A percentile compares a stretch with the other conserved stretches of the same genome.
Evolutionary conservation across 2,888 invertebrate genomes (phyloP).

Genomic region (Andricus curvator): DNA sequence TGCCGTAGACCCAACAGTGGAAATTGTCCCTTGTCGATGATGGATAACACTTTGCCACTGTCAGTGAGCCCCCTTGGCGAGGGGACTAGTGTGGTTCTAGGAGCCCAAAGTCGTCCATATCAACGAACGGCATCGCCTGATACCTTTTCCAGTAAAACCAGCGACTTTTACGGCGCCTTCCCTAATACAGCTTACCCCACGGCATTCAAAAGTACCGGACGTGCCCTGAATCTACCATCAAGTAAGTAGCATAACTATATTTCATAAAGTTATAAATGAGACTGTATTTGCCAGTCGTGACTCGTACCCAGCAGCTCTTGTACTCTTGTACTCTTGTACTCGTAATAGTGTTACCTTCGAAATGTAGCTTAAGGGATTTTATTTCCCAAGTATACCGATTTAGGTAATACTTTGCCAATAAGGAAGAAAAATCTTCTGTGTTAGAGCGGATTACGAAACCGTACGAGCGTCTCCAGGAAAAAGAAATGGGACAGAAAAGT

Average conservation of each 20-base stretch:
- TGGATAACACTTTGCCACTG: slow-evolving; percentile 58
- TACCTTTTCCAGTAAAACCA: slow-evolving; percentile 63
- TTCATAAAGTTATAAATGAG: slow-evolving; percentile 25
- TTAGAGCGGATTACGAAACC: slow-evolving; percentile 30
- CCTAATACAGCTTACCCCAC: slow-evolving; percentile 61
- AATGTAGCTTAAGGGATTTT: slow-evolving; percentile 33
- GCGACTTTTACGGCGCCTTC: slow-evolving; percentile 62
- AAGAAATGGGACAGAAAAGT: background rate
- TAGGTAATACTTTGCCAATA: slow-evolving; percentile 38
- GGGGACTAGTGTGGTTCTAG: slow-evolving; percentile 50
- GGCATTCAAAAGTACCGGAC: slow-evolving; percentile 62
- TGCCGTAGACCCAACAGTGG: slow-evolving; percentile 79
- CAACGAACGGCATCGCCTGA: slow-evolving; percentile 63
- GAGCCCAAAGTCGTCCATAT: slow-evolving; percentile 59
- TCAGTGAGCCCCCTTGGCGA: slow-evolving; percentile 62
- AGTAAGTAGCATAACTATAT: slow-evolving; percentile 56
- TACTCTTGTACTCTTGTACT: background rate
- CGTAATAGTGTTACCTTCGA: slow-evolving; percentile 6
- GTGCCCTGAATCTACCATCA: slow-evolving; percentile 61
- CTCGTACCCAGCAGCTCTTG: background rate
- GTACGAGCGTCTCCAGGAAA: slow-evolving; percentile 30
- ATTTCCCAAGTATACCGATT: slow-evolving; percentile 35
- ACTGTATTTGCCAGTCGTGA: slow-evolving; percentile 30
- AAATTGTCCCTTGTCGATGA: slow-evolving; percentile 76
- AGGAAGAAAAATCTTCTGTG: slow-evolving; percentile 18